Percentiles rank a stretch among this genome's conserved stretches.
These are phyloP conservation scores for Azorinus chamasolen DNA, from an alignment of 2,888 invertebrate species.

Conservation along the genomic window DNA sequence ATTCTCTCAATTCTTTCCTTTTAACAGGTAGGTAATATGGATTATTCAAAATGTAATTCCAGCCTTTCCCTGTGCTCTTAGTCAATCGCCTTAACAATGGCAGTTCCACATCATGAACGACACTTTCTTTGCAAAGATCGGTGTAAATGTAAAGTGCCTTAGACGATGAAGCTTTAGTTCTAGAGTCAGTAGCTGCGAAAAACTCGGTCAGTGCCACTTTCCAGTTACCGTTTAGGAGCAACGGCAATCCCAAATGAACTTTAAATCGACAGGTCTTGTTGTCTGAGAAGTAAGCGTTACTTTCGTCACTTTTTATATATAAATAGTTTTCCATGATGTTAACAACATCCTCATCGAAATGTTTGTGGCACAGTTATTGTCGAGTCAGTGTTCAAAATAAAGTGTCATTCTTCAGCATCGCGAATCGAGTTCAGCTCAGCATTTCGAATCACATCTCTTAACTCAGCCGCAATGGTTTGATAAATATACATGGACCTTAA, in stretches of 20 bases:
- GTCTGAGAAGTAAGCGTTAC: conserved; percentile 22
- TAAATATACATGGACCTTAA: too few relatives aligned
- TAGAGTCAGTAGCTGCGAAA: not conserved
- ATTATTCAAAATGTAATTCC: conserved; percentile 25
- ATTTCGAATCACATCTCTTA: too few relatives aligned
- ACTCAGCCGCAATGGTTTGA: too few relatives aligned
- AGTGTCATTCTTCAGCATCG: too few relatives aligned
- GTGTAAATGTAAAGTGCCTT: too few relatives aligned
- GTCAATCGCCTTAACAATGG: conserved; percentile 41
- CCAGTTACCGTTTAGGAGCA: conserved; percentile 10
- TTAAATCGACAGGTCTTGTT: conserved; percentile 14
- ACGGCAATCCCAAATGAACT: conserved; percentile 13
- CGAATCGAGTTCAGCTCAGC: too few relatives aligned
- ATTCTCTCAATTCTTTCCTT: conserved; percentile 33
- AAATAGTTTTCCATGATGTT: conserved; percentile 19
- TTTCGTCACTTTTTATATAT: conserved; percentile 27
- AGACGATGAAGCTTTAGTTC: conserved; percentile 2
- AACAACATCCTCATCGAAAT: too few relatives aligned
- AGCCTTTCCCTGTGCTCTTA: conserved; percentile 27
- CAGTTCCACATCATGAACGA: conserved; percentile 33
- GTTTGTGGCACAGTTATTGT: too few relatives aligned
- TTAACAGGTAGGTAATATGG: conserved; percentile 38
- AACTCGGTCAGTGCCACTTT: conserved; percentile 26
- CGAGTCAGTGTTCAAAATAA: too few relatives aligned
- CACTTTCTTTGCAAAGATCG: too few relatives aligned